Evolutionary conservation across 2,888 invertebrate species (phyloP), one percentile per base, ranked within the genome.

Genomic region (Cheilosia soror): DNA sequence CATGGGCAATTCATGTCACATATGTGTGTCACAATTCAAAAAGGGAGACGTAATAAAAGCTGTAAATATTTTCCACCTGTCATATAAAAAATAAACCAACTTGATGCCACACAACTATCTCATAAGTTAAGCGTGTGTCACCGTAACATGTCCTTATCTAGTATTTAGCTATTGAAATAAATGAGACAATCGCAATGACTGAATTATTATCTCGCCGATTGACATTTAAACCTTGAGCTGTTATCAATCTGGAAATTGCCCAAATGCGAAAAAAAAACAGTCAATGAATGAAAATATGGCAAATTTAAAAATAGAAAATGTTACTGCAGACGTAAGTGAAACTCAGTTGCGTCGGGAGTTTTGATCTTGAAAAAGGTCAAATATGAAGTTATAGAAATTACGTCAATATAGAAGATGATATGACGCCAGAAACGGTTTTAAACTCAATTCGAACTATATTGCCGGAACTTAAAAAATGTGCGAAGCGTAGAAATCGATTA

Each of bases 21-120:
- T 51, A 13, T 27, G 2, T 13, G 5, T 15, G 3, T 15, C 4
- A 42, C 6, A 33, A 31, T 25, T 2, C 11, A 47, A 57, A 71
- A 55, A 31, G 0, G 27, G 20, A 55, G 44, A 44, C 44, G 62
- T 42, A 73, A 73, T 63, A 42, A 44, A 53, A 53, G 33, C 42
- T 51, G 53, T 25, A 53, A 73, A 73, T 72, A 73, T 73, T 63
- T 51, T 53, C 25, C 62, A 63, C 63, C 73, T 73, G 73, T 53
- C 62, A 55, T 31, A 60, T 53, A 71, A 51, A 62, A 71, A 51
- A 27, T 13, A 42, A 53, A 49, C 4, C 11, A 33, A 51, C 2
- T 71, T 15, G 9, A 20, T 6, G 5, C 29, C 5, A 5, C 5
- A 1, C 11, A 69, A 71, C 60, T 71, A 60, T 69, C 57, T 5